Evolutionary conservation across 2,113 vertebrate genomes (phyloP).

Genomic region (Ammodytes marinus): DNA sequence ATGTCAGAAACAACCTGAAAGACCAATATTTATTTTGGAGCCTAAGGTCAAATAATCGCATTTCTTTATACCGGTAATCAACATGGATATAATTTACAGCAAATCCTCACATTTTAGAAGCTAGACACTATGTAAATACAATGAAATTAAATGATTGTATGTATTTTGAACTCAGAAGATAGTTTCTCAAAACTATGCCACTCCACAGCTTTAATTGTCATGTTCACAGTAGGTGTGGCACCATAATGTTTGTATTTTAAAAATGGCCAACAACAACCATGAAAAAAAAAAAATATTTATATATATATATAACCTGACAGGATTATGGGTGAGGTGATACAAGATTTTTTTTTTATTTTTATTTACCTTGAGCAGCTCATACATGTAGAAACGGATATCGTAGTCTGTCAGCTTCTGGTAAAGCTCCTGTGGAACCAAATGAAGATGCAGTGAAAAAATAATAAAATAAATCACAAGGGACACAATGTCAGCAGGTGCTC

Average conservation of each 20-base stretch:
- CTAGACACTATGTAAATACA: neutral
- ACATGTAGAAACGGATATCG: slow-evolving; percentile 99
- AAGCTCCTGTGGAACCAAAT: slow-evolving; percentile 90
- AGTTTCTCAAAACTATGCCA: neutral
- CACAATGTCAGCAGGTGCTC: neutral
- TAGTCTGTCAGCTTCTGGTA: slow-evolving; percentile 99
- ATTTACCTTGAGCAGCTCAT: slow-evolving; percentile 98
- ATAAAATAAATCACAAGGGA: neutral
- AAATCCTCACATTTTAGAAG: neutral
- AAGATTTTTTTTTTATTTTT: slow-evolving; percentile 11
- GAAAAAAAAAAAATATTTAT: neutral
- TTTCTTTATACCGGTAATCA: neutral
- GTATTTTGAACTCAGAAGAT: neutral
- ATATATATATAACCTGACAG: neutral
- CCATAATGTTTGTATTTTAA: neutral
- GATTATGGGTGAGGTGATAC: neutral
- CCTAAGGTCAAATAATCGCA: neutral
- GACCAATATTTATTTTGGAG: no score
- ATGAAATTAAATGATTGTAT: neutral
- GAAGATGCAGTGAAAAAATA: slow-evolving; percentile 26
- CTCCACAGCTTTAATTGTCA: neutral
- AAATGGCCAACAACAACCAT: neutral
- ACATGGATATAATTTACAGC: neutral
- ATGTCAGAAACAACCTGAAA: neutral
- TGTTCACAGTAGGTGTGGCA: neutral